Conservation (phyloP, 2,113 vertebrate genomes). For the Mormoops blainvillei region DNA sequence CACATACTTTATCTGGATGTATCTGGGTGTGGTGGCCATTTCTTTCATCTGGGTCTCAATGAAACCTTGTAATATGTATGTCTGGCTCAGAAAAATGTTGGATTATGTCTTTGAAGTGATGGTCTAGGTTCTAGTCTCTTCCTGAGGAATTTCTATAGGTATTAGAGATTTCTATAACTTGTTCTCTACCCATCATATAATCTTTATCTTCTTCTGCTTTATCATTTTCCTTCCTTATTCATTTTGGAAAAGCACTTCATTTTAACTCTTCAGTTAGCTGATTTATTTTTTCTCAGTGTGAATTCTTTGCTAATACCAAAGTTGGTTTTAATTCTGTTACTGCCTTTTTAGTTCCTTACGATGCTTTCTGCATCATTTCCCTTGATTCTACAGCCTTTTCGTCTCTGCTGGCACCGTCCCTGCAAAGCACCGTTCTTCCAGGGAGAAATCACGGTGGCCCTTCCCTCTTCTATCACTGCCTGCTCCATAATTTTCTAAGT, state of each 20-base stretch:
- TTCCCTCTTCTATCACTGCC: neutral
- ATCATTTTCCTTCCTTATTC: neutral
- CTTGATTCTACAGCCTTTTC: neutral
- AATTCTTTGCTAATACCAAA: neutral
- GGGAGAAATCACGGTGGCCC: neutral
- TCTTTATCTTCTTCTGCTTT: neutral
- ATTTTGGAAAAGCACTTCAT: neutral
- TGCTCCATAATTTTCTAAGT: neutral
- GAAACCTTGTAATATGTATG: neutral
- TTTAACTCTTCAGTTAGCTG: neutral
- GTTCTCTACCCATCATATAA: neutral
- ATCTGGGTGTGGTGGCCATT: neutral
- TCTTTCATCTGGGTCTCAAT: neutral
- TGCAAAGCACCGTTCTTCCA: neutral
- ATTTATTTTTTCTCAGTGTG: neutral
- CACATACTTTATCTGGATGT: neutral
- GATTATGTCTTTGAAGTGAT: neutral
- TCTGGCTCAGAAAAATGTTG: neutral
- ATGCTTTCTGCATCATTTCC: neutral
- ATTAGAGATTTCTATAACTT: neutral
- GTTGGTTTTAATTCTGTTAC: neutral
- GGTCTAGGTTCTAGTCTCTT: neutral
- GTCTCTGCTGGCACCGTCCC: neutral
- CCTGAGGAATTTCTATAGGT: neutral
- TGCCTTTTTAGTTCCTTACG: neutral